Evolutionary conservation across 2,113 vertebrate genomes (phyloP).

Genomic region (Percopsis transmontana): DNA sequence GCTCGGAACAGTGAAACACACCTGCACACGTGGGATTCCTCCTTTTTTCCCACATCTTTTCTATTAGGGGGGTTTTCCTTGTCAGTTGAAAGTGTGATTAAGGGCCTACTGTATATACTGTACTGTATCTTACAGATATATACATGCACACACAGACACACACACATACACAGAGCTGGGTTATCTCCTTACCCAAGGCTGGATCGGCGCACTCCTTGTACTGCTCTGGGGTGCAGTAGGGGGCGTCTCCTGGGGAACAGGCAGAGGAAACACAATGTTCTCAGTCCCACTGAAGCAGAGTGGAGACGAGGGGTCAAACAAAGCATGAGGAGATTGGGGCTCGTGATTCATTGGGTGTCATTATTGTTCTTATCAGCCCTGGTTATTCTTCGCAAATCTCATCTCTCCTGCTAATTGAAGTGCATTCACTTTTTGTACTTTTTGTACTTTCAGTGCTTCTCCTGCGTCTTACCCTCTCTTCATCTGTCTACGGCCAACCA

Average conservation of each 20-base stretch:
- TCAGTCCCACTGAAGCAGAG: conserved; percentile 11
- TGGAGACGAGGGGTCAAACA: neutral
- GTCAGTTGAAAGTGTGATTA: neutral
- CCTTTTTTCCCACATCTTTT: neutral
- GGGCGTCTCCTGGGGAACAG: conserved; percentile 87
- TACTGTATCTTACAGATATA: neutral
- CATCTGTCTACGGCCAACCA: conserved; percentile 4
- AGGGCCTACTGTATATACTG: neutral
- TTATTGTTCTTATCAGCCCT: conserved; percentile 30
- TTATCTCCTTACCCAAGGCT: conserved; percentile 87
- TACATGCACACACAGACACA: conserved; percentile 17
- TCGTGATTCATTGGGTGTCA: conserved; percentile 47
- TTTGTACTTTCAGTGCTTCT: conserved; percentile 9
- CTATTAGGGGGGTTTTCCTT: neutral
- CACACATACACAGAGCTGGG: conserved; percentile 22
- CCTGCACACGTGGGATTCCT: no score
- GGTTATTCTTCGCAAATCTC: conserved; percentile 34
- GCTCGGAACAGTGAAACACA: conserved; percentile 34
- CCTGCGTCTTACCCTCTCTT: conserved; percentile 2
- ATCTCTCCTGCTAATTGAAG: conserved; percentile 57
- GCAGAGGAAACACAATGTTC: conserved; percentile 41
- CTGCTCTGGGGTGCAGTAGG: conserved; percentile 98
- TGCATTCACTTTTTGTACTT: conserved; percentile 40
- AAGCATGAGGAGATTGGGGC: conserved; percentile 18
- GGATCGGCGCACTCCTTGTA: conserved; percentile 99